Evolutionary conservation across 2,888 invertebrate species (phyloP), one percentile per base, ranked within the genome.

Genomic region (Mythimna vitellina): DNA sequence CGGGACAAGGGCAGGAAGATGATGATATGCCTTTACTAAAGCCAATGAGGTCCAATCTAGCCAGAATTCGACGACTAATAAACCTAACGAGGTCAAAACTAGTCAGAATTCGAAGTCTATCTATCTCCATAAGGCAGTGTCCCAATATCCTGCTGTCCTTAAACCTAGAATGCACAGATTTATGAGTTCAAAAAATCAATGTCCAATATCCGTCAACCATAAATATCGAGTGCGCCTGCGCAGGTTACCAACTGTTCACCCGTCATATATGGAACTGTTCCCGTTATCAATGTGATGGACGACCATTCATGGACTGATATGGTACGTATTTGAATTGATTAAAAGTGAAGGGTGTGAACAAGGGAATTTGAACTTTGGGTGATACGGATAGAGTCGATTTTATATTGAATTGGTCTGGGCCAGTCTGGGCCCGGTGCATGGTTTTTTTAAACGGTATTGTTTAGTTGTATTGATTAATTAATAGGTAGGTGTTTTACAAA

Each of bases 251-350:
- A 82, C 78, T 86, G 86, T 83, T 85, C 78, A 75, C 78, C 63
- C 51, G 66, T 83, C 83, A 29, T 71, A 85, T 84, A 88, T 75
- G 89, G 89, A 65, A 35, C 67, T 76, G 77, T 80, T 74, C 83
- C 88, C 88, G 89, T 89, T 88, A 88, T 71, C 72, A 74, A 80
- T 73, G 70, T 71, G 80, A 81, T 77, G 67, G 73, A 81, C 76
- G 68, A 54, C 80, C 74, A 74, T 80, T 81, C 76, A 82, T 75
- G 65, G 71, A 14, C 63, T 63, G 53, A 73, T 77, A 75, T 70
- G 72, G 67, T 62, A 73, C 62, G 3, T 32, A 64, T 73, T 77
- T 72, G 70, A 84, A 78, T 82, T 62, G 60, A 83, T 86, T 80
- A 75, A 56, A 58, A 70, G 29, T 57, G 29, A 8, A 53, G 6